phyloP scores from a whole-genome alignment of 2,888 invertebrate species.

The Clepsis dumicolana region DNA sequence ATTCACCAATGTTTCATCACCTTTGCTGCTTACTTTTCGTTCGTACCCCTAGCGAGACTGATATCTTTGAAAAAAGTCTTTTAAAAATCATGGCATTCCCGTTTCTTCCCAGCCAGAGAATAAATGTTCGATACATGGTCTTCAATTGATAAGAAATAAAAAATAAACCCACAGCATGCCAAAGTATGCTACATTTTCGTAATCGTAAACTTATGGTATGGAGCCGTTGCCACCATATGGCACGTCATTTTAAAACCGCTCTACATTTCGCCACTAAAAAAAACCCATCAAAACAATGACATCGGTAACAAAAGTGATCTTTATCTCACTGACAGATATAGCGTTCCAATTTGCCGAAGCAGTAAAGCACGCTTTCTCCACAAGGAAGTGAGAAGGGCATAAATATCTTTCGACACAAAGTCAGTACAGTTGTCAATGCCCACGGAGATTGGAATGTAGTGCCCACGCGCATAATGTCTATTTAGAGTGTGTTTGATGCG shows the following conservation, averaged over 20 bases:
- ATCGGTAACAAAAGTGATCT: constrained; percentile 24
- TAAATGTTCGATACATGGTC: no score
- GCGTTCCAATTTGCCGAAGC: constrained; percentile 31
- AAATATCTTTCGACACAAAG: constrained; percentile 42
- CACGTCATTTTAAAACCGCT: constrained; percentile 1
- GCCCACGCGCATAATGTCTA: constrained; percentile 34
- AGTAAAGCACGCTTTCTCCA: constrained; percentile 42
- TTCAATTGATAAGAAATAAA: neutral
- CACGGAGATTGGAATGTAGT: constrained; percentile 36
- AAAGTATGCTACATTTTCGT: neutral
- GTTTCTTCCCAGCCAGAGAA: no score
- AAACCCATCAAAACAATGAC: constrained; percentile 26
- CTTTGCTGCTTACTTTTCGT: no score
- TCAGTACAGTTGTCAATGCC: constrained; percentile 40
- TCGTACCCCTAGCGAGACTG: no score
- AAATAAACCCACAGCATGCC: neutral
- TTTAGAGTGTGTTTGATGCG: constrained; percentile 28
- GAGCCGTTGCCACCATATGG: neutral
- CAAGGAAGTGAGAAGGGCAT: constrained; percentile 37
- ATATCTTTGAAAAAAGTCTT: no score
- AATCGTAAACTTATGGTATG: neutral
- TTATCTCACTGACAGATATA: constrained; percentile 32
- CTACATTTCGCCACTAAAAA: constrained; percentile 11
- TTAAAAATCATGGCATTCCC: no score
- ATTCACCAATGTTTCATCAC: no score